Evolutionary conservation across 2,888 invertebrate species (phyloP), one percentile per base, ranked within the genome.

Genomic region (Pterostichus madidus): DNA sequence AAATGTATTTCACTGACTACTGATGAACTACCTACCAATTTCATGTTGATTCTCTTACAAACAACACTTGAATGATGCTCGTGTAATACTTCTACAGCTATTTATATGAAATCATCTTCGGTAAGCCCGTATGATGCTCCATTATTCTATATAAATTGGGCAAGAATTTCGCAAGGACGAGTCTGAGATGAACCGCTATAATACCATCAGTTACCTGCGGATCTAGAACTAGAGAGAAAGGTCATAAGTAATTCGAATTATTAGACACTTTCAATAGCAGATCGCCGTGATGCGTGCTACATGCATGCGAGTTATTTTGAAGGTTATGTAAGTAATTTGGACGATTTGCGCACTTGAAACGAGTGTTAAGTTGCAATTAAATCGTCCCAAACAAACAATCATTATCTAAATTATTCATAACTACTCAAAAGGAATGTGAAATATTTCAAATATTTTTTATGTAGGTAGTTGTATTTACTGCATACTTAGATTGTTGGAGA

Each of bases 11-110:
- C 3, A 24, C 3, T 24, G n/a, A 24, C 24, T 24, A 24, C 3
- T 39, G 39, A 7, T 3, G 8, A 6, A 76, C 13, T 24, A 78
- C 85, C 79, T 85, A 85, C 85, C 77, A 85, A 78, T 84, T 85
- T 85, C 85, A 85, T 85, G 80, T 84, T 84, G 84, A 31, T 83
- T 71, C 59, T 46, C 46, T 10, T 11, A 75, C 15, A 15, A 81
- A 13, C 49, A 52, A 31, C n/a, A 64, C 24, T 44, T n/a, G 75
- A 81, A 81, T 81, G 73, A 81, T 81, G 81, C 15, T 75, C 39
- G 56, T 75, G 3, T 24, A 35, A 32, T 56, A 61, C 13, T 49
- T 52, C 31, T 49, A 2, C 75, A 10, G 35, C 81, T 81, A 73
- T 81, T 73, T 81, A 81, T 81, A 81, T 13, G n/a, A 46, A 75